Percentiles rank a stretch among this genome's conserved stretches.
These are phyloP conservation scores for Scomber japonicus DNA, from an alignment of 2,113 vertebrate genomes.

Conservation along the genomic window DNA sequence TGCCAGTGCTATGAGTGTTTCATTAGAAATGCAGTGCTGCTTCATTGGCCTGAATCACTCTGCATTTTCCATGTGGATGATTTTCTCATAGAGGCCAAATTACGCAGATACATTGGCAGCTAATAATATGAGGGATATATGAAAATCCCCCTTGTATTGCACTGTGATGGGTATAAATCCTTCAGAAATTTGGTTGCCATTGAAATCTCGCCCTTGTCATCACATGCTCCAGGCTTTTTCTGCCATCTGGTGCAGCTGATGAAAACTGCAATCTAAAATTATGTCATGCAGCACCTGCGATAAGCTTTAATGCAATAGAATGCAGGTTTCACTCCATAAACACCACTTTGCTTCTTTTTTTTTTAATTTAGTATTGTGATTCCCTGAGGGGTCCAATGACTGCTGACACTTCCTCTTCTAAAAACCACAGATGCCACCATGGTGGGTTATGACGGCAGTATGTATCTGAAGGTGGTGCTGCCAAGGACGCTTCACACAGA, in stretches of 20 bases:
- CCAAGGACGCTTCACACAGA: slow-evolving; percentile 91
- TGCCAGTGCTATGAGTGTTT: slow-evolving; percentile 45
- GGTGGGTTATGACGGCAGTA: slow-evolving; percentile 95
- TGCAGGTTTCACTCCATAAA: slow-evolving; percentile 24
- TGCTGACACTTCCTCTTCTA: slow-evolving; percentile 10
- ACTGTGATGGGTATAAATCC: slow-evolving; percentile 65
- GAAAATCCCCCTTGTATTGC: slow-evolving; percentile 66
- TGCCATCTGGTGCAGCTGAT: slow-evolving; percentile 80
- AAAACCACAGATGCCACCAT: slow-evolving; percentile 89
- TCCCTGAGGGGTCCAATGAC: slow-evolving; percentile 14
- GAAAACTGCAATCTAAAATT: slow-evolving; percentile 77
- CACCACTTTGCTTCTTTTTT: slow-evolving; percentile 38
- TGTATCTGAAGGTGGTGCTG: slow-evolving; percentile 95
- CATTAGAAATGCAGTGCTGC: slow-evolving; percentile 62
- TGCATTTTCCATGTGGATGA: slow-evolving; percentile 69
- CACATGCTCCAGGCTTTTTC: slow-evolving; percentile 73
- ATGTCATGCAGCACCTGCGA: slow-evolving; percentile 49
- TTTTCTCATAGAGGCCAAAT: slow-evolving; percentile 72
- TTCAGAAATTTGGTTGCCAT: slow-evolving; percentile 65
- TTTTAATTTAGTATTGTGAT: slow-evolving; percentile 20
- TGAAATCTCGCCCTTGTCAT: slow-evolving; percentile 25
- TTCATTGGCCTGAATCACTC: slow-evolving; percentile 59
- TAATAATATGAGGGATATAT: slow-evolving; percentile 71
- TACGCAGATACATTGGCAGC: slow-evolving; percentile 70
- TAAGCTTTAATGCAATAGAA: slow-evolving; percentile 26